A percentile compares a stretch with the other conserved stretches of the same genome.
phyloP scores from a whole-genome alignment of 2,113 vertebrate genomes.

The Coracopsis vasa region DNA sequence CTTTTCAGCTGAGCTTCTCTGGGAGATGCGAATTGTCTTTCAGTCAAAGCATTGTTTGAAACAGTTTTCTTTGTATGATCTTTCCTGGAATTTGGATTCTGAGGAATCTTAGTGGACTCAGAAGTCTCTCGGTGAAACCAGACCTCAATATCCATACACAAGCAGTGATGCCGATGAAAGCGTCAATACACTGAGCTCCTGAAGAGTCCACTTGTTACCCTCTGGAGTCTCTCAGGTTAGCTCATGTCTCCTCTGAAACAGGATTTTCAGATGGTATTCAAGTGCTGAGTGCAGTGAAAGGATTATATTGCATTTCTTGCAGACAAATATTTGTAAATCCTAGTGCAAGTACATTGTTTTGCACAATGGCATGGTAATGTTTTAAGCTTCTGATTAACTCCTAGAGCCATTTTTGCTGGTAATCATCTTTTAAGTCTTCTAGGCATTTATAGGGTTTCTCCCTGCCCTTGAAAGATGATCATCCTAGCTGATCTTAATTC shows the following conservation, averaged over 20 bases:
- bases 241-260: not conserved
- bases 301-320: not conserved
- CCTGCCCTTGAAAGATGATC: not conserved
- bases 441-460: not conserved
- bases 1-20: not conserved
- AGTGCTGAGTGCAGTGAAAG: not conserved
- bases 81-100: not conserved
- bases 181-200: not conserved
- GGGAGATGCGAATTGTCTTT: not conserved
- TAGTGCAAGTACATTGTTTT: not conserved
- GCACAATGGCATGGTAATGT: not conserved
- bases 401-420: not conserved
- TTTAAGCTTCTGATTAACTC: constrained; percentile 12
- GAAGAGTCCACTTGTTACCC: not conserved
- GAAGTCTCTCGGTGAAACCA: not conserved
- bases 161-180: not conserved
- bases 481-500: not conserved
- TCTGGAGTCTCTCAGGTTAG: not conserved
- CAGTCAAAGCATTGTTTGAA: not conserved
- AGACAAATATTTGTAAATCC: not conserved
- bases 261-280: not conserved
- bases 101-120: not conserved
- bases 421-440: not conserved
- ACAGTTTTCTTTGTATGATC: not conserved
- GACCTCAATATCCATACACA: not conserved